These are phyloP conservation scores for Merluccius polli DNA, from an alignment of 2,797 vertebrate genomes.

Conservation along the genomic window DNA sequence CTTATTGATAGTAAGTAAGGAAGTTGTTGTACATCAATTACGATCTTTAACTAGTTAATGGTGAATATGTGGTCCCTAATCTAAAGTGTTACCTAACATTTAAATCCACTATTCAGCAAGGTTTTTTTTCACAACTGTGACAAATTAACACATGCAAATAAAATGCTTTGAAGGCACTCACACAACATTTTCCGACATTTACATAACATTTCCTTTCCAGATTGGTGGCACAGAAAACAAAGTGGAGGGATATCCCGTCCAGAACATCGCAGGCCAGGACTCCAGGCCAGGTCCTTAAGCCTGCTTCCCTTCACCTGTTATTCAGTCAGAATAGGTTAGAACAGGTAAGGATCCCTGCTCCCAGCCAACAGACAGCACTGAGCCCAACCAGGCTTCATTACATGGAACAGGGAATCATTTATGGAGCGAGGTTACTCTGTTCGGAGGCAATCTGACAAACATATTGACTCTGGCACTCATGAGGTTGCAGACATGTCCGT, in stretches of 20 bases:
- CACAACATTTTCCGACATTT: neutral
- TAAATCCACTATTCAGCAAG: neutral
- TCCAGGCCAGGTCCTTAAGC: constrained; percentile 59
- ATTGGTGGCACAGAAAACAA: neutral
- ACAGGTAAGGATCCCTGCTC: constrained; percentile 41
- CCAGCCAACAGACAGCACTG: neutral
- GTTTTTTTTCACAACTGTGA: too few species aligned
- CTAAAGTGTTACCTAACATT: too few species aligned
- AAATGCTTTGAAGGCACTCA: too few species aligned
- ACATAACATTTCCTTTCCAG: neutral
- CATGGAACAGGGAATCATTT: constrained; percentile 69
- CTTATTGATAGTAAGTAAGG: too few species aligned
- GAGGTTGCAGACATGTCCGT: constrained; percentile 47
- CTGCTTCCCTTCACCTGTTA: constrained; percentile 54
- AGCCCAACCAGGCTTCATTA: constrained; percentile 57
- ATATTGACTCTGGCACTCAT: constrained; percentile 65
- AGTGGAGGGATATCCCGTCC: constrained; percentile 41
- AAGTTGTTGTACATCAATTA: too few species aligned
- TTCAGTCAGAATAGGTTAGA: constrained; percentile 62
- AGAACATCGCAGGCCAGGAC: constrained; percentile 66
- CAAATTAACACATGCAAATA: too few species aligned
- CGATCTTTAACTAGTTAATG: too few species aligned
- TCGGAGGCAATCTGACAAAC: constrained; percentile 67
- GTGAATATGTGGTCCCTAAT: too few species aligned
- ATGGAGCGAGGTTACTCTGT: constrained; percentile 52